Evolutionary conservation across 2,797 vertebrate species (phyloP).

Genomic region (Triplophysa bombifrons): DNA sequence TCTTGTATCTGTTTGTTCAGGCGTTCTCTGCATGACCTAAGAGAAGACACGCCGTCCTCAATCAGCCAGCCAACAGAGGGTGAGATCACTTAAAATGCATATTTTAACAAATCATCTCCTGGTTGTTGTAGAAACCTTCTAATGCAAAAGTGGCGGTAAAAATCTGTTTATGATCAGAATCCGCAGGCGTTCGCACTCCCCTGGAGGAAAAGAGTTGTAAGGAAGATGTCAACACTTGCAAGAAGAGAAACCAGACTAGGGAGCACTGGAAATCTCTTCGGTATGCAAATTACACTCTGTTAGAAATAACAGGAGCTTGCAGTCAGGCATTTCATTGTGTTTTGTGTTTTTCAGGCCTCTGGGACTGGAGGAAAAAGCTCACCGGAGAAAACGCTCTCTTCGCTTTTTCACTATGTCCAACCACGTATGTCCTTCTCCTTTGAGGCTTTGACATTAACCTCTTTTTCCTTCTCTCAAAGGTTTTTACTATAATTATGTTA

Average conservation of each 20-base stretch:
- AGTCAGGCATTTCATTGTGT: not conserved
- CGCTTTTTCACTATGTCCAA: conserved; percentile 57
- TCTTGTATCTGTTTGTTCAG: conserved; percentile 34
- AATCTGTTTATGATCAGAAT: conserved; percentile 17
- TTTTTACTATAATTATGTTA: not conserved
- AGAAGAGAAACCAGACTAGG: conserved; percentile 40
- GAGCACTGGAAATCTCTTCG: conserved; percentile 42
- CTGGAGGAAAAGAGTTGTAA: conserved; percentile 9
- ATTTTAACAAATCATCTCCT: not conserved
- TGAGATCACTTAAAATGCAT: conserved; percentile 19
- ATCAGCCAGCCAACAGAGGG: conserved; percentile 47
- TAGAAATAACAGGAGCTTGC: not conserved
- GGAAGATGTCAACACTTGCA: conserved; percentile 33
- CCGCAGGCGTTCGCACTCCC: conserved; percentile 37
- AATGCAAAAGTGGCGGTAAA: not conserved
- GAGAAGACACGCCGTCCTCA: conserved; percentile 38
- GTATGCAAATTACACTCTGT: not conserved
- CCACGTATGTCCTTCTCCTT: conserved; percentile 36
- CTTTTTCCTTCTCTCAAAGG: not conserved
- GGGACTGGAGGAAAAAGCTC: conserved; percentile 46
- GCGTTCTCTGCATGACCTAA: conserved; percentile 62
- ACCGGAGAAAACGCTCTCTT: conserved; percentile 55
- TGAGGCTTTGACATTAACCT: not conserved
- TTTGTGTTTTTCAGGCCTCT: conserved; percentile 39
- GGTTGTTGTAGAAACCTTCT: not conserved